Percentiles rank a stretch among this genome's conserved stretches.
These are phyloP conservation scores for Morone chrysops DNA, from an alignment of 2,113 vertebrate species.

Conservation along the genomic window DNA sequence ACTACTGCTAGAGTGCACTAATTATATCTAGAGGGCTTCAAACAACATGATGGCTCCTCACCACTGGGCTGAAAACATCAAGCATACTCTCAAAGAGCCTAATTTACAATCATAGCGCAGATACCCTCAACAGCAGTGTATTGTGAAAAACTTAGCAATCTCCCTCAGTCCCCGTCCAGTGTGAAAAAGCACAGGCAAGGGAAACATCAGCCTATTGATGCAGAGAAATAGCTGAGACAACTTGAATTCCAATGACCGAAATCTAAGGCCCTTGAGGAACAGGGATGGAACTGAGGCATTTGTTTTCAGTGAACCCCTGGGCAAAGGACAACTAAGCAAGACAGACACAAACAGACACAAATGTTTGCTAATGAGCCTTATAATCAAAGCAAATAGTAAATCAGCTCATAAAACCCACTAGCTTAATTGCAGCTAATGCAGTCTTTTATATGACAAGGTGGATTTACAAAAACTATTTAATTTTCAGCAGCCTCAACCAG, in stretches of 20 bases:
- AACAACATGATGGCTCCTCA: slow-evolving; percentile 23
- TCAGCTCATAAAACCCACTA: neutral
- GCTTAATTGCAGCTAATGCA: slow-evolving; percentile 10
- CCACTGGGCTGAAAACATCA: slow-evolving; percentile 20
- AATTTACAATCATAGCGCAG: slow-evolving; percentile 36
- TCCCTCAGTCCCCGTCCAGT: slow-evolving; percentile 13
- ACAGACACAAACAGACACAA: slow-evolving; percentile 3
- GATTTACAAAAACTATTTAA: neutral
- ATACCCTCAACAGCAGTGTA: neutral
- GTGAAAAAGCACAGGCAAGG: slow-evolving; percentile 25
- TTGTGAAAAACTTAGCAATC: slow-evolving; percentile 10
- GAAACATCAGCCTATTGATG: slow-evolving; percentile 24
- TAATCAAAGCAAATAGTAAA: slow-evolving; percentile 11
- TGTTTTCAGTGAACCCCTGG: neutral
- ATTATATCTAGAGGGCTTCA: slow-evolving; percentile 30
- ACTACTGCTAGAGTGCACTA: slow-evolving; percentile 10
- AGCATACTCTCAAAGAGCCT: slow-evolving; percentile 17
- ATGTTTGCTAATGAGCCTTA: slow-evolving; percentile 17
- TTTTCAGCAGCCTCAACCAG: neutral
- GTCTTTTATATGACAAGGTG: neutral
- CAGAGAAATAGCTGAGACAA: slow-evolving; percentile 32
- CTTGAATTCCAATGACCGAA: slow-evolving; percentile 43
- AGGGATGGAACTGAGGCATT: neutral
- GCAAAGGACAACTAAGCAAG: neutral
- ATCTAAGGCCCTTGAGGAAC: neutral